Evolutionary conservation across 2,113 vertebrate species (phyloP).

Genomic region (Percopsis transmontana): DNA sequence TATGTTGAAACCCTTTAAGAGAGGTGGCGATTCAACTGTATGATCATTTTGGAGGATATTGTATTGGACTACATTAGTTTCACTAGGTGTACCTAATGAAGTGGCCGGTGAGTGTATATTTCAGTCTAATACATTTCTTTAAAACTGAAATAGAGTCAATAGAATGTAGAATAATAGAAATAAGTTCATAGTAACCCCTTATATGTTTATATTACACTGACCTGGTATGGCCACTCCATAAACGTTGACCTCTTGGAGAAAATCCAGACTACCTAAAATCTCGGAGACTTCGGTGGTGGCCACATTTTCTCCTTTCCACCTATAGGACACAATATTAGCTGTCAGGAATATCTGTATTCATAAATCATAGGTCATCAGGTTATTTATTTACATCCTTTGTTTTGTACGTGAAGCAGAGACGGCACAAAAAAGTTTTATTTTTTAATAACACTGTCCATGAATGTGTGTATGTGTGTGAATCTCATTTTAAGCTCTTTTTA

Average conservation of each 20-base stretch:
- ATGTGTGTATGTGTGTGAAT: too few relatives aligned
- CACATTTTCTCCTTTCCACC: slow-evolving; percentile 95
- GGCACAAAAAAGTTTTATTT: background rate
- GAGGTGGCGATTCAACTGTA: too few relatives aligned
- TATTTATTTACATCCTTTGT: background rate
- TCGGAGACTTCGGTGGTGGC: slow-evolving; percentile 88
- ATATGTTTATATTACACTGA: slow-evolving; percentile 42
- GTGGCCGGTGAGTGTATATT: too few relatives aligned
- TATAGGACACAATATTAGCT: slow-evolving; percentile 44
- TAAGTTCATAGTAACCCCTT: background rate
- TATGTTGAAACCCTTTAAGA: too few relatives aligned
- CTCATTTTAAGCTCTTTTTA: too few relatives aligned
- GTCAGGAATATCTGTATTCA: background rate
- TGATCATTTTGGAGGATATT: too few relatives aligned
- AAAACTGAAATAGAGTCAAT: too few relatives aligned
- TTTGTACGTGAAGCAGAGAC: background rate
- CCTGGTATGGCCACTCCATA: slow-evolving; percentile 88
- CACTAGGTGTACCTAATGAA: too few relatives aligned
- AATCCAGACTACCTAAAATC: slow-evolving; percentile 77
- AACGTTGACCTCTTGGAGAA: slow-evolving; percentile 85
- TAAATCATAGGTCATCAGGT: background rate
- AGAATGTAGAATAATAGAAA: background rate
- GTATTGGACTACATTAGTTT: too few relatives aligned
- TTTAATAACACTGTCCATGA: background rate
- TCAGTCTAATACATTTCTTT: too few relatives aligned